These are phyloP conservation scores for Stictocephala bisonia DNA, from an alignment of 2,888 invertebrate species.

Conservation along the genomic window DNA sequence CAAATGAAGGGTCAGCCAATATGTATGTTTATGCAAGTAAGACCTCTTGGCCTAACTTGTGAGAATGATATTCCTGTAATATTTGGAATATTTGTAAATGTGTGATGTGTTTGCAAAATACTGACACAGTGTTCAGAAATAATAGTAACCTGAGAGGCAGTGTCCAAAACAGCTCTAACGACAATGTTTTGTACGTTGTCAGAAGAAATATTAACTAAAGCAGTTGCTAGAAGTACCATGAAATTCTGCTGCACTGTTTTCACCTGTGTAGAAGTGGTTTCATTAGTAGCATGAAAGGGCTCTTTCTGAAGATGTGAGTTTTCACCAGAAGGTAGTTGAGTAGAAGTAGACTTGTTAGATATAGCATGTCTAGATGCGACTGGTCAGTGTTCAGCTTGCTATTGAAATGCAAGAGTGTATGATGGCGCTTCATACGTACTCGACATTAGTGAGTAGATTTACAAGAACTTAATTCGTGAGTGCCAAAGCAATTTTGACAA, in stretches of 20 bases:
- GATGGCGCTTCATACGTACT: not conserved
- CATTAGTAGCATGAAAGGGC: not conserved
- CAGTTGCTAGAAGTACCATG: not conserved
- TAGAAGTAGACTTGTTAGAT: no score
- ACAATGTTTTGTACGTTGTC: not conserved
- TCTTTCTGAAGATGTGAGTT: not conserved
- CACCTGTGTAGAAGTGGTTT: not conserved
- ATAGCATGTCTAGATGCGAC: no score
- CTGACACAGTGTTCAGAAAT: not conserved
- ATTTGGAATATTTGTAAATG: not conserved
- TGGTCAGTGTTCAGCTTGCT: not conserved
- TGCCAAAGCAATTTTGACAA: no score
- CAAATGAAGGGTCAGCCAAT: not conserved
- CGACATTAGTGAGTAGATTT: not conserved
- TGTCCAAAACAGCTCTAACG: not conserved
- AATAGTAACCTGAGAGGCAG: not conserved
- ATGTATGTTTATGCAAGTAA: not conserved
- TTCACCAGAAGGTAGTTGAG: not conserved
- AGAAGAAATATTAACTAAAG: not conserved
- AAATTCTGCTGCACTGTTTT: not conserved
- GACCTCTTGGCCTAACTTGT: not conserved
- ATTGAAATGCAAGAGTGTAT: slow-evolving; percentile 4
- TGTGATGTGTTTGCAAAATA: not conserved
- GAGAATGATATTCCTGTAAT: not conserved
- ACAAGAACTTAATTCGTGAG: no score